These are phyloP conservation scores for Morpho achilles DNA, from an alignment of 2,888 invertebrate genomes.

Conservation along the genomic window DNA sequence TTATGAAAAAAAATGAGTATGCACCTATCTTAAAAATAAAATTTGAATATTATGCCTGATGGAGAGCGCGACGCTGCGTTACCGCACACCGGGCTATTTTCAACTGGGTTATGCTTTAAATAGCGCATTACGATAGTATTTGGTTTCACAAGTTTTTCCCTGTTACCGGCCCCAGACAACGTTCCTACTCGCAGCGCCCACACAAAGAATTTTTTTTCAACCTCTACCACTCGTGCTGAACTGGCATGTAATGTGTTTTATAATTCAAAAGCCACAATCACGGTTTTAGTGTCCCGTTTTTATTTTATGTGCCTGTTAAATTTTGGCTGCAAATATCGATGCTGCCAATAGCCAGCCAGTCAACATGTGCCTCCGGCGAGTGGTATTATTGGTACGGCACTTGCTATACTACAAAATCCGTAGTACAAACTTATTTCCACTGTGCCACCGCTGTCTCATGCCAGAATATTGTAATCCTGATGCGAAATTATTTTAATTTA, in stretches of 20 bases:
- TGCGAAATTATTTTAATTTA: not conserved
- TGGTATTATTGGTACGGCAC: conserved; percentile 38
- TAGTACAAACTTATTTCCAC: conserved; percentile 31
- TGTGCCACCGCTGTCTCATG: conserved; percentile 31
- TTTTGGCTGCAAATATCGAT: conserved; percentile 31
- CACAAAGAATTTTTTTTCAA: conserved; percentile 54
- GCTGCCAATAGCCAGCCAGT: conserved; percentile 13
- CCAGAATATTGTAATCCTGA: conserved; percentile 6
- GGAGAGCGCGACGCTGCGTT: conserved; percentile 71
- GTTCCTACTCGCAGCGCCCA: conserved; percentile 59
- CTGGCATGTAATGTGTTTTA: conserved; percentile 16
- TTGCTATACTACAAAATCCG: conserved; percentile 31
- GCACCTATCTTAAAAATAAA: conserved; percentile 71
- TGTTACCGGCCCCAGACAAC: conserved; percentile 59
- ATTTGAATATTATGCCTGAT: conserved; percentile 73
- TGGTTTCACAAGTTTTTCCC: conserved; percentile 78
- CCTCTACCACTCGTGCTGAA: conserved; percentile 50
- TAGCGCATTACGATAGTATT: conserved; percentile 78
- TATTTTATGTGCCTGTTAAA: conserved; percentile 26
- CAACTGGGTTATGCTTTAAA: conserved; percentile 77
- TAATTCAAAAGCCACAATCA: conserved; percentile 15
- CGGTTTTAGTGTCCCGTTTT: conserved; percentile 24
- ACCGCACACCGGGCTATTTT: conserved; percentile 74
- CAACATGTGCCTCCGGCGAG: conserved; percentile 21
- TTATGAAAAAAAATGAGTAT: conserved; percentile 47